phyloP scores from a whole-genome alignment of 2,113 vertebrate genomes.

The Plotosus lineatus region DNA sequence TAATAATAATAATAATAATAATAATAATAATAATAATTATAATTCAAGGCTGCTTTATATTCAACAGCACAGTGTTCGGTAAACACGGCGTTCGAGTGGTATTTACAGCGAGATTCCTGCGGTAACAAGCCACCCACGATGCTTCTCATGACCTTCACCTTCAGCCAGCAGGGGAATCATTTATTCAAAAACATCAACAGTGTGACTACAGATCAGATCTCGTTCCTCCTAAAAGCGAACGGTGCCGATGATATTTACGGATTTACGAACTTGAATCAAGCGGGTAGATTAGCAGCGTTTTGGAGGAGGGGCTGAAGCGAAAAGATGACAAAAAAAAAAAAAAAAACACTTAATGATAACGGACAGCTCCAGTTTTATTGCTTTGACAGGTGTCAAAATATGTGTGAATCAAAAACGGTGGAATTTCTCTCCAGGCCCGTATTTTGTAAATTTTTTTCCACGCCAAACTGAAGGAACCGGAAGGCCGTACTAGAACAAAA shows the following conservation, averaged over 20 bases:
- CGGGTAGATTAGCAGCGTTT: background rate
- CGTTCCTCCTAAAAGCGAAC: background rate
- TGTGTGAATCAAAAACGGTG: background rate
- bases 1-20: too few relatives aligned
- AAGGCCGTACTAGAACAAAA: background rate
- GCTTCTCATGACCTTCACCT: slow-evolving; percentile 62
- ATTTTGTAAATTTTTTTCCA: background rate
- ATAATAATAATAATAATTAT: too few relatives aligned
- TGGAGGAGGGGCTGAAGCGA: background rate
- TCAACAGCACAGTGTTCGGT: background rate
- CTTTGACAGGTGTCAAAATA: background rate
- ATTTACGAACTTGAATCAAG: background rate
- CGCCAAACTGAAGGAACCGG: background rate
- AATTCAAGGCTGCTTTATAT: background rate
- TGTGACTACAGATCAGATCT: slow-evolving; percentile 15
- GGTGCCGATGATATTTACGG: background rate
- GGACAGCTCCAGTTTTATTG: background rate
- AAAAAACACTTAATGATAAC: background rate
- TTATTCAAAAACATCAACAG: slow-evolving; percentile 31
- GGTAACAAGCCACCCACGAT: slow-evolving; percentile 55
- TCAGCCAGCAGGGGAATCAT: slow-evolving; percentile 46
- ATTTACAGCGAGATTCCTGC: slow-evolving; percentile 14
- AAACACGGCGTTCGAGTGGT: slow-evolving; percentile 1
- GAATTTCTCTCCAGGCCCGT: background rate
- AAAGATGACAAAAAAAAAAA: background rate